Conservation (phyloP, 2,797 vertebrate species). For the Sphenodon punctatus region DNA sequence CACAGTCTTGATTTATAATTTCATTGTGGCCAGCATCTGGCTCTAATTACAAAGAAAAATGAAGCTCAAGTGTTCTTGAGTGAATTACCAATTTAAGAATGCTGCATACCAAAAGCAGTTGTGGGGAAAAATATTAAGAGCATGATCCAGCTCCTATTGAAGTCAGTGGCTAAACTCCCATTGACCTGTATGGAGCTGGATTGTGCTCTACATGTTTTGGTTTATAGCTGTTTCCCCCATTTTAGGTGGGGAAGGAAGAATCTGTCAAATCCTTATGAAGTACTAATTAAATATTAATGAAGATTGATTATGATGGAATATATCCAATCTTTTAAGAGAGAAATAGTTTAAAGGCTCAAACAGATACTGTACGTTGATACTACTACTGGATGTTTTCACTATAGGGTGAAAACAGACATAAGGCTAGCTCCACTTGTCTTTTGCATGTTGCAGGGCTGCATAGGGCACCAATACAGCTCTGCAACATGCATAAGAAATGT, state of each 20-base stretch:
- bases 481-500: too few relatives aligned
- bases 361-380: slow-evolving; percentile 42
- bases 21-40: slow-evolving; percentile 74
- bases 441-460: too few relatives aligned
- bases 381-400: slow-evolving; percentile 54
- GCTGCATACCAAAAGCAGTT: slow-evolving; percentile 79
- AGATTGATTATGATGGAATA: slow-evolving; percentile 79
- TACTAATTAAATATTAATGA: slow-evolving; percentile 80
- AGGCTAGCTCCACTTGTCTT: too few relatives aligned
- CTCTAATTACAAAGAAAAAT: slow-evolving; percentile 82
- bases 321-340: slow-evolving; percentile 64
- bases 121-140: slow-evolving; percentile 73
- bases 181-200: too few relatives aligned
- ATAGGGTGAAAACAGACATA: too few relatives aligned
- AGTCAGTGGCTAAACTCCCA: too few relatives aligned
- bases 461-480: too few relatives aligned
- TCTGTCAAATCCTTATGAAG: slow-evolving; percentile 79
- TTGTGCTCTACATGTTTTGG: slow-evolving; percentile 31
- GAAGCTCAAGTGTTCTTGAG: slow-evolving; percentile 75
- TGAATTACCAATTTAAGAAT: slow-evolving; percentile 75
- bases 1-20: slow-evolving; percentile 73
- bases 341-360: slow-evolving; percentile 72
- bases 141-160: too few relatives aligned
- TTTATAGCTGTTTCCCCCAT: slow-evolving; percentile 78
- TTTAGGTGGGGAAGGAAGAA: slow-evolving; percentile 54